Conservation (phyloP, 2,888 invertebrate genomes). For the Agrochola litura region DNA sequence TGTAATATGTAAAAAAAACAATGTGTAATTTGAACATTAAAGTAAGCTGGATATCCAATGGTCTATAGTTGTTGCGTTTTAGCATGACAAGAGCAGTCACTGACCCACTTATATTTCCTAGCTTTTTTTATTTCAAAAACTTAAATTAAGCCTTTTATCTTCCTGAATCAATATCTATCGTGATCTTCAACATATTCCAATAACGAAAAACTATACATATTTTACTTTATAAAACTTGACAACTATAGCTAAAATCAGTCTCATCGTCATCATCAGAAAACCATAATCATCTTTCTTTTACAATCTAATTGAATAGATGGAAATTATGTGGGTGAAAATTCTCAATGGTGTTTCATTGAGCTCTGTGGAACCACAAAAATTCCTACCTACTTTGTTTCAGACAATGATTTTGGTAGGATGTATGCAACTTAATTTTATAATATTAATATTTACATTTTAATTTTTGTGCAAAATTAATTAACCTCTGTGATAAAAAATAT, state of each 20-base stretch:
- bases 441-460: background rate
- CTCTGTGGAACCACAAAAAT: constrained; percentile 17
- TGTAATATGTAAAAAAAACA: background rate
- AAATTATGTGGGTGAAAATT: background rate
- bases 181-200: background rate
- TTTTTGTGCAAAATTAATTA: constrained; percentile 26
- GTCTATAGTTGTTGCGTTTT: background rate
- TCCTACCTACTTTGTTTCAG: background rate
- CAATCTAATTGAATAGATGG: background rate
- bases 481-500: background rate
- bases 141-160: background rate
- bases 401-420: constrained; percentile 26
- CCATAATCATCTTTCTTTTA: background rate
- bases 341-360: background rate
- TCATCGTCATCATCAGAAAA: background rate
- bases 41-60: background rate
- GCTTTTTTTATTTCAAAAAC: too few species aligned
- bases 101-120: background rate
- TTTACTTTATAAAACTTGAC: too few species aligned
- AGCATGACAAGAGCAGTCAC: background rate
- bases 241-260: background rate
- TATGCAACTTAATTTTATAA: constrained; percentile 12
- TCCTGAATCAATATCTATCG: background rate
- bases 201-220: background rate
- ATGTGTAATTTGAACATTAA: background rate